Base-by-base conservation (phyloP, 2,888 invertebrate genomes). In the Fissipunctia ypsillon region DNA sequence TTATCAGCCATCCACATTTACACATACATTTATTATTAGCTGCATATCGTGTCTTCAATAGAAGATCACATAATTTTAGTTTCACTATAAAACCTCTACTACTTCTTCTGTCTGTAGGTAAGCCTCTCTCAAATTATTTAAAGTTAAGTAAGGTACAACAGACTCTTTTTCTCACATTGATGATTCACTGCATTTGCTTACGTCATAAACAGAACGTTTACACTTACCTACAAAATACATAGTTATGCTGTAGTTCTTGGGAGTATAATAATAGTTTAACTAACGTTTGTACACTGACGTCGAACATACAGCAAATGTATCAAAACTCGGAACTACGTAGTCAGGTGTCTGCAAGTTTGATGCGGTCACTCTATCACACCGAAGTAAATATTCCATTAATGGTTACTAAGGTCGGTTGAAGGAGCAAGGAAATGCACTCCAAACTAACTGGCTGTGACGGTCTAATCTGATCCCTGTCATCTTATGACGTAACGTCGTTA, bases 361-460 rank as follows among this genome's bases (percentile, higher is more conserved):
- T 28, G 71, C 63, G 81, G 71, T 79, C 77, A 79, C 69, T 81
- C 84, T 71, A 84, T 81, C 76, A 82, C 73, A 66, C 76, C 64
- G 69, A 82, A 85, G 86, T 89, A 89, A 91, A 91, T 91, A 90
- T 90, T 90, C 87, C 84, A 90, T 89, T 89, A 88, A 88, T 81
- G 77, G 85, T 80, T n/a, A 52, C 66, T 28, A 48, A n/a, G 80
- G 52, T 80, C 74, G 76, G 60, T 67, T 82, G 83, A 79, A 72
- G 76, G 73, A 90, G 91, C 91, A 90, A 87, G 90, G 88, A 88
- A 91, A 90, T 91, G 92, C 92, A 92, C 93, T 92, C 81, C 83
- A 85, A 84, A 81, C 83, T 88, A 89, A 89, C 84, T 74, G 79
- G 75, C 45, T 78, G 75, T 84, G 83, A 78, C 87, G 80, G 82